Evolutionary conservation across 2,797 vertebrate genomes (phyloP), one percentile per base, ranked within the genome.

Genomic region (Myioborus miniatus): DNA sequence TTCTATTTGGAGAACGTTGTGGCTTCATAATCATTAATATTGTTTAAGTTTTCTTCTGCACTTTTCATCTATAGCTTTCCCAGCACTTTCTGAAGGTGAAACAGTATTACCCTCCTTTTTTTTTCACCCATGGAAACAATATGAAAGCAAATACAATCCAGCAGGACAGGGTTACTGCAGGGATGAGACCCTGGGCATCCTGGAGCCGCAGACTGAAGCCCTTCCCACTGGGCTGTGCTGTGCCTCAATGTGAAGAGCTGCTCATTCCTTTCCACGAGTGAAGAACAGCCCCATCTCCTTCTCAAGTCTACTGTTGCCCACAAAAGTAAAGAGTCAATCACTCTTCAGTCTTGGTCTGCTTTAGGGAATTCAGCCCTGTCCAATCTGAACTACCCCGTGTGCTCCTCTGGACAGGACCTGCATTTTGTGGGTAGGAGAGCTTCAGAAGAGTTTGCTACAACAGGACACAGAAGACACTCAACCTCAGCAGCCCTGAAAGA

Each of bases 21-120:
- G 81, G 55, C 87, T 95, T 91, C 62, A 78, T 74, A 93, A 78
- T 94, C 71, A 81, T 97, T 95, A 96, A 96, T 94, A 97, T 82
- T 87, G 58, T 52, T 88, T 84, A 84, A 69, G 74, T 91, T 83
- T 90, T 90, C 60, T 71, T 71, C 13, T 74, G 58, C 19, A 21
- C 37, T 93, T 96, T 96, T 93, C 60, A 85, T 87, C 84, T 89
- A 19, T 21, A 74, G 83, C 27, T 79, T 83, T 94, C 71, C 59
- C 71, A 83, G 83, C 52, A 74, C 44, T 89, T 88, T 89, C 69
- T 65, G 80, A 93, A 93, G 34, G 32, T 76, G 49, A 77, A 86
- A 77, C 47, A 58, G 75, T 78, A 70, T 67, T 22, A 41, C 17
- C 53, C 19, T 74, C 37, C 64, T n/a, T 60, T 7, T 89, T 85